phyloP scores from a whole-genome alignment of 2,113 vertebrate genomes.

The Actenoides lindsayi region DNA sequence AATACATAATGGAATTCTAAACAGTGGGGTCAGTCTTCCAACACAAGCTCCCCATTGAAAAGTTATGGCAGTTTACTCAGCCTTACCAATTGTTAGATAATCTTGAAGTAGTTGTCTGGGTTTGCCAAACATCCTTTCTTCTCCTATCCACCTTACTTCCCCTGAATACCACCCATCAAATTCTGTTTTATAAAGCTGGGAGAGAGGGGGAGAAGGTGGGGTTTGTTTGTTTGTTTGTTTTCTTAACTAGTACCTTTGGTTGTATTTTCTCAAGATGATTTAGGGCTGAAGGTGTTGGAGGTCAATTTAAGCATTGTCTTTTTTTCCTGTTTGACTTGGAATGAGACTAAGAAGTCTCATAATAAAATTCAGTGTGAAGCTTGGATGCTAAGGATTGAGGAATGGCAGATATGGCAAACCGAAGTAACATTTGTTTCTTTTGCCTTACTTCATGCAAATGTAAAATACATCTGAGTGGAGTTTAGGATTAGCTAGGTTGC shows the following conservation, averaged over 20 bases:
- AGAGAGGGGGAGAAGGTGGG: rapidly evolving
- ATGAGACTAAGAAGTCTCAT: background rate
- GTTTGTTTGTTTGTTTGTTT: no score
- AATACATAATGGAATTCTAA: background rate
- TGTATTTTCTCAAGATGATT: background rate
- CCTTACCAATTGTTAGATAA: background rate
- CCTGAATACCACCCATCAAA: rapidly evolving
- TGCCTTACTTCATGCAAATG: background rate
- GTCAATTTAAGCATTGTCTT: background rate
- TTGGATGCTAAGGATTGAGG: background rate
- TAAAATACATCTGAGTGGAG: background rate
- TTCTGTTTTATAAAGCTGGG: background rate
- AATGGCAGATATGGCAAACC: background rate
- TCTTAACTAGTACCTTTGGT: background rate
- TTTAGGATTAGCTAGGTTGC: background rate
- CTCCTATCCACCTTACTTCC: background rate
- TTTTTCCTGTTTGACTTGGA: background rate
- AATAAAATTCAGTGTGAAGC: background rate
- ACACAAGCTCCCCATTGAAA: background rate
- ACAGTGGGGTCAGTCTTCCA: background rate
- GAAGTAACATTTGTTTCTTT: background rate
- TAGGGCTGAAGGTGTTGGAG: background rate
- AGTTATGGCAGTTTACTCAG: background rate
- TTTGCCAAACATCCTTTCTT: background rate
- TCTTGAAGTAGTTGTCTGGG: background rate